Conservation (phyloP, 2,888 invertebrate species). For the Phortica magna region DNA sequence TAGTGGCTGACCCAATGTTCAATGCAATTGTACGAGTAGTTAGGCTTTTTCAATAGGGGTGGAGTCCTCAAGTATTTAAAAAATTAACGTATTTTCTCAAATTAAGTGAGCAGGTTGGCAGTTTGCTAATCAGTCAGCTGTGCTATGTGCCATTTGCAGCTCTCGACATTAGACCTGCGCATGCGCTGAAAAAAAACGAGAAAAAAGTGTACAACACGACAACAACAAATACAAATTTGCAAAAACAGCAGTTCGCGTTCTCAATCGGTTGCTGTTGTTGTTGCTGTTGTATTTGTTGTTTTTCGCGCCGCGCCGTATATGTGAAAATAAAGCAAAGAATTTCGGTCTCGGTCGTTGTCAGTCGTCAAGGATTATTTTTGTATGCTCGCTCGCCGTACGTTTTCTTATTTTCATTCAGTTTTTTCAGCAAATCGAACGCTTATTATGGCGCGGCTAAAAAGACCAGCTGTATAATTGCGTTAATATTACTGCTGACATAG, state of each 20-base stretch:
- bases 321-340: conserved; percentile 15
- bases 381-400: background rate
- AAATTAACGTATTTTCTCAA: background rate
- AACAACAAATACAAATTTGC: conserved; percentile 14
- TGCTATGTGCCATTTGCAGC: background rate
- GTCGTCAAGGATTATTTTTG: conserved; percentile 25
- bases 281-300: background rate
- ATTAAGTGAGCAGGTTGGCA: background rate
- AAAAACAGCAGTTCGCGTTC: background rate
- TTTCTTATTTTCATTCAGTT: conserved; percentile 9
- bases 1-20: too few species aligned
- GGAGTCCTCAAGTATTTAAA: too few species aligned
- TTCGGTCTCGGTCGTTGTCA: conserved; percentile 14
- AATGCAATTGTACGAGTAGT: too few species aligned
- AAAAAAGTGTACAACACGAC: conserved; percentile 1
- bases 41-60: too few species aligned
- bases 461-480: background rate
- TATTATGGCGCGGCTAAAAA: background rate
- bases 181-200: conserved; percentile 26
- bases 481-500: background rate
- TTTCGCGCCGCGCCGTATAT: background rate
- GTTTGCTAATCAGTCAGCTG: background rate
- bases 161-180: conserved; percentile 5
- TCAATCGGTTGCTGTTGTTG: background rate
- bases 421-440: background rate